Evolutionary conservation across 1,140 invertebrate species (phyloP).

Genomic region (Telenomus remus): DNA sequence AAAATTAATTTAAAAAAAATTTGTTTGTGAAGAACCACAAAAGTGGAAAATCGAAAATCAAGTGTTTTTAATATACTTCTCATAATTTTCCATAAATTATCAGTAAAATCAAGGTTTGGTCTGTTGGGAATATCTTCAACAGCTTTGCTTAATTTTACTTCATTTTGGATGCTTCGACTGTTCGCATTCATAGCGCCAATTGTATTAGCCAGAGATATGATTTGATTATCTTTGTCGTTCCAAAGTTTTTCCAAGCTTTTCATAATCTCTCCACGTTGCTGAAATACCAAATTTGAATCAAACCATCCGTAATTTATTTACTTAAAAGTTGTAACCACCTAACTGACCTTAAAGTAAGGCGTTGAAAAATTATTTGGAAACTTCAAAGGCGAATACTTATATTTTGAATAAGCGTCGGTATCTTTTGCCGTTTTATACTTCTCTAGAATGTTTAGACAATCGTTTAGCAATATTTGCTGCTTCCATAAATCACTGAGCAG

Average conservation of each 20-base stretch:
- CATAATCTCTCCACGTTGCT: conserved; percentile 54
- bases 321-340: not conserved
- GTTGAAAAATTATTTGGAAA: conserved; percentile 61
- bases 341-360: conserved; percentile 58
- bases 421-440: conserved; percentile 34
- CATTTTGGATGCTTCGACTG: conserved; percentile 34
- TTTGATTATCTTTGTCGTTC: conserved; percentile 55
- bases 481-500: conserved; percentile 62
- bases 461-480: conserved; percentile 61
- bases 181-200: conserved; percentile 11
- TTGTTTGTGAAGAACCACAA: too few species aligned
- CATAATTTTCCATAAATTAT: conserved; percentile 66
- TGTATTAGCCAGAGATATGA: conserved; percentile 20
- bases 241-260: conserved; percentile 56
- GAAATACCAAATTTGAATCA: conserved; percentile 13
- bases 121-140: conserved; percentile 54
- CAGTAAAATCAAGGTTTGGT: conserved; percentile 66
- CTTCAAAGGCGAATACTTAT: conserved; percentile 45
- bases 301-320: not conserved
- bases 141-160: conserved; percentile 53
- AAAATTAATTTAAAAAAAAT: conserved; percentile 3
- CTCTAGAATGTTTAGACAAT: conserved; percentile 64
- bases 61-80: conserved; percentile 52
- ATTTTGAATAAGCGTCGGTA: conserved; percentile 44
- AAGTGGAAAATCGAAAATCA: too few species aligned